phyloP scores from a whole-genome alignment of 2,113 vertebrate species.

The Zosterops borbonicus region DNA sequence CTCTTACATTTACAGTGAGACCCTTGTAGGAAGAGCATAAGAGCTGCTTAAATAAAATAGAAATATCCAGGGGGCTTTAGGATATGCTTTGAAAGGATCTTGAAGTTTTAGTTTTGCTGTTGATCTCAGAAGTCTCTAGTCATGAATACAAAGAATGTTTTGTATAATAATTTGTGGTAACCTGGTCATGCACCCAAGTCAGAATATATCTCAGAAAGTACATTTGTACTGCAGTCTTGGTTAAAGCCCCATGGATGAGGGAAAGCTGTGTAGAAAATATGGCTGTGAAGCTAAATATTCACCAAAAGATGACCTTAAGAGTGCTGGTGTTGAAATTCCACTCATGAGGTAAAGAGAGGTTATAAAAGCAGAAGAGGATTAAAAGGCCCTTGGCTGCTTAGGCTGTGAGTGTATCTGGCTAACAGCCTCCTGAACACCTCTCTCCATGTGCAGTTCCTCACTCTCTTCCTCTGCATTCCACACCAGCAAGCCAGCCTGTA shows the following conservation, averaged over 20 bases:
- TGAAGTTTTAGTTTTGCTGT: neutral
- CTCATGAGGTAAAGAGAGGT: neutral
- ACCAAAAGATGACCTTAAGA: neutral
- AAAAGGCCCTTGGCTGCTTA: neutral
- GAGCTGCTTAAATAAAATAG: neutral
- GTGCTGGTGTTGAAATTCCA: neutral
- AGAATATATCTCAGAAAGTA: neutral
- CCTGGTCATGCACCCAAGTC: neutral
- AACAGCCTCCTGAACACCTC: neutral
- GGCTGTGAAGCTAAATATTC: neutral
- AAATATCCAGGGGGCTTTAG: neutral
- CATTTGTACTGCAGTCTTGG: neutral
- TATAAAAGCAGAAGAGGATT: neutral
- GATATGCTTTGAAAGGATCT: neutral
- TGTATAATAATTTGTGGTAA: neutral
- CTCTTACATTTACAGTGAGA: neutral
- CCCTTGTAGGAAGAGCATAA: neutral
- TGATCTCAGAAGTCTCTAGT: neutral
- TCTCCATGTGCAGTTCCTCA: neutral
- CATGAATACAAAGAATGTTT: neutral
- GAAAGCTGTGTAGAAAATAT: neutral
- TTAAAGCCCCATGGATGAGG: neutral
- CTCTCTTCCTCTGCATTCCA: neutral
- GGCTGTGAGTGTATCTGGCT: neutral
- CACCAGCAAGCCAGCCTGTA: fast-evolving